phyloP scores from a whole-genome alignment of 30 jellyfish, hydroid and myxozoan species.

The Morbakka virulenta region DNA sequence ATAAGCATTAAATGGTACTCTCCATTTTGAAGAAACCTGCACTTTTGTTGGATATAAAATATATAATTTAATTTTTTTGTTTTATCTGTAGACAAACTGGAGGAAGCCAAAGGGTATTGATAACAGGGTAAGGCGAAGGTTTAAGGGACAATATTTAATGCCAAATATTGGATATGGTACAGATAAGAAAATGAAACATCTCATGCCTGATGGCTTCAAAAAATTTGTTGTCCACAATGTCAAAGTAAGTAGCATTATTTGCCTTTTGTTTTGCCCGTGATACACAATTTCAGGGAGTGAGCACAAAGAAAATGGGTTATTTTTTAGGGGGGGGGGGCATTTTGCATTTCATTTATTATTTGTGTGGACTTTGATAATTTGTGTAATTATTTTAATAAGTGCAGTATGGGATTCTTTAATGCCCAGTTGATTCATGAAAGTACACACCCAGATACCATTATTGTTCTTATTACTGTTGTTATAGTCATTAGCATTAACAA shows the following conservation, averaged over 20 bases:
- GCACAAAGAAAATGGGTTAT: neutral
- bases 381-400: too few species aligned
- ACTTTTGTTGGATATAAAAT: neutral
- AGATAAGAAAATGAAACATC: slow-evolving; percentile 83
- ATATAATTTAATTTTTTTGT: neutral
- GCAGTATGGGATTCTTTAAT: too few species aligned
- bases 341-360: too few species aligned
- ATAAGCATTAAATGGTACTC: too few species aligned
- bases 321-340: too few species aligned
- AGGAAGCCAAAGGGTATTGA: slow-evolving; percentile 99
- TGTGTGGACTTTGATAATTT: too few species aligned
- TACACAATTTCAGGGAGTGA: neutral
- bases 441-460: too few species aligned
- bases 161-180: slow-evolving; percentile 97
- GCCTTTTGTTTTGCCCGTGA: too few species aligned
- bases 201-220: slow-evolving; percentile 98
- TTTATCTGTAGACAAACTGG: slow-evolving; percentile 63
- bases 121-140: slow-evolving; percentile 89
- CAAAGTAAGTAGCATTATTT: slow-evolving; percentile 27
- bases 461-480: too few species aligned
- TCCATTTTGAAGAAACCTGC: too few species aligned
- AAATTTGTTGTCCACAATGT: slow-evolving; percentile 91
- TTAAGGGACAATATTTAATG: slow-evolving; percentile 89
- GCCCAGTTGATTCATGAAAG: too few species aligned
- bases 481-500: too few species aligned